Base-by-base conservation (phyloP, 2,113 vertebrate genomes). In the Hippolais icterina region DNA sequence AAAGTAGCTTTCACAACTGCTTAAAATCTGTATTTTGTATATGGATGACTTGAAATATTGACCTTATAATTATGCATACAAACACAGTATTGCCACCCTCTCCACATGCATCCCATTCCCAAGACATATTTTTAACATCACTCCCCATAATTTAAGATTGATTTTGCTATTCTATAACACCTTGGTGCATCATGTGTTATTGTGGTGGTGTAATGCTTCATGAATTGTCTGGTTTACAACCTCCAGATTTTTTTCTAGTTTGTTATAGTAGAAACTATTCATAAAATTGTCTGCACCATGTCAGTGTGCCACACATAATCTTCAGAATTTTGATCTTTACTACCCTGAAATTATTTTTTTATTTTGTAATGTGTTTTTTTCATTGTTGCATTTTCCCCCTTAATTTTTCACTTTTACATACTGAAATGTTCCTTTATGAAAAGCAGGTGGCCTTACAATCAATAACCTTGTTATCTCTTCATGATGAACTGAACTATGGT, bases 101-200 rank as follows among this genome's bases (percentile, higher is more conserved):
- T 70, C 27, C 54, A 33, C 27, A 6, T 9, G 29, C 10, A 25
- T 16, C 6, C 20, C 2, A 0, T 66, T 93, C 57, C 65, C 31
- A 53, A 33, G 63, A 56, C 12, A 1, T 25, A 11, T 39, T 89
- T 94, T 87, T 84, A 79, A 54, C 35, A 37, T 66, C 2, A 2
- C 29, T 86, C 25, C 25, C 46, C 33, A 8, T 54, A 60, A 53
- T 65, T 88, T 39, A 41, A 61, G 41, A 41, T 68, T 33, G 44
- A 63, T 90, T 95, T 96, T 96, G 96, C 82, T 97, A 95, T 97
- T 97, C 95, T 95, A 94, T 97, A 97, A 97, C 54, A 93, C 96
- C 87, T 65, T 87, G 91, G 57, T 84, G 89, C 29, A 5, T 95
- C 78, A 2, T 49, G 16, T 87, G 6, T 41, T 63, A 22, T 41